Evolutionary conservation across 2,888 invertebrate genomes (phyloP), one percentile per base, ranked within the genome.

Genomic region (Isoperla grammatica): DNA sequence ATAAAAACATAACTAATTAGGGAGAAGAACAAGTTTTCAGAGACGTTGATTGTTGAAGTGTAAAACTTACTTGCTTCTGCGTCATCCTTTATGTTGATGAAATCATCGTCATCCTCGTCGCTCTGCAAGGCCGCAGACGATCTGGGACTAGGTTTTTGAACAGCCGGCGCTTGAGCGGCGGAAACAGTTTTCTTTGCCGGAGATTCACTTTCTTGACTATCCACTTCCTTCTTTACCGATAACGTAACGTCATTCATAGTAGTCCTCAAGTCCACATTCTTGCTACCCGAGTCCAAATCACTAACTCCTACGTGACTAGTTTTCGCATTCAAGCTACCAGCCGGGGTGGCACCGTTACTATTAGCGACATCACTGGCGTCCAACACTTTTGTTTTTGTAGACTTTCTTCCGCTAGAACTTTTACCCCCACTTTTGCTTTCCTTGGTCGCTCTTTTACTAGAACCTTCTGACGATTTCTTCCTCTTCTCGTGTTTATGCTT

Each of bases 51-150:
- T n/a, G n/a, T n/a, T n/a, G n/a, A n/a, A n/a, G n/a, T n/a, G n/a
- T n/a, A n/a, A 45, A 22, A 50, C 49, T 61, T 65, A 63, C 72
- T 82, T 15, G 82, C 83, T 29, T 73, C 71, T 19, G 69, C 70
- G 68, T 84, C 85, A 45, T 82, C 82, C 65, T 82, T 80, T 29
- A 86, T 78, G 71, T 82, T 85, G 37, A 83, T 74, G 69, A 82
- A 82, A 70, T 86, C 85, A 65, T 84, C 84, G 70, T 66, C 67
- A 63, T 83, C 82, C 4, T 80, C 81, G 73, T 81, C 81, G 62
- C 79, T 79, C 64, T 69, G 65, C 66, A 71, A 65, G 17, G 73
- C 63, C 6, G 39, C 15, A 5, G 19, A 29, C 4, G 29, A 29
- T 8, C 8, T 29, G 29, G 29, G 29, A 29, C 29, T 29, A 20